These are phyloP conservation scores for Hydropotes inermis DNA, from an alignment of 2,113 vertebrate genomes.

Conservation along the genomic window DNA sequence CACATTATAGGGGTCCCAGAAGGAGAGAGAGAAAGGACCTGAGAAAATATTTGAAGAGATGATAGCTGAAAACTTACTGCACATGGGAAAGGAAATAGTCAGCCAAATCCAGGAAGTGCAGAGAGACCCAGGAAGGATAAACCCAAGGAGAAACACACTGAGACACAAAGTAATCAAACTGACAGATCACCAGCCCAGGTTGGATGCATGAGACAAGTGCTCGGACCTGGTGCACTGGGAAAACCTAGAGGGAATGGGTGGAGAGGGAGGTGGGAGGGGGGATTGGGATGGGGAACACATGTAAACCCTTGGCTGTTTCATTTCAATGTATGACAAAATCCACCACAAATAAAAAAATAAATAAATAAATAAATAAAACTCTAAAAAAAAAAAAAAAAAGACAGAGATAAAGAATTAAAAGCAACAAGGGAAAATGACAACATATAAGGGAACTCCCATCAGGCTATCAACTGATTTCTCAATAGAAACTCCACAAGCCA, in stretches of 20 bases:
- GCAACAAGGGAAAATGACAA: not conserved
- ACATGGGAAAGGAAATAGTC: not conserved
- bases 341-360: too few species aligned
- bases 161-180: not conserved
- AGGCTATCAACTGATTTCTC: not conserved
- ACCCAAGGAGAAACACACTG: not conserved
- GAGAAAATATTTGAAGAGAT: not conserved
- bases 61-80: not conserved
- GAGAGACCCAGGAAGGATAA: not conserved
- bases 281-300: too few species aligned
- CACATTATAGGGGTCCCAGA: not conserved
- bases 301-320: too few species aligned
- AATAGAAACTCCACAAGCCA: not conserved
- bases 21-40: not conserved
- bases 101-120: not conserved
- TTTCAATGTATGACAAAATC: too few species aligned
- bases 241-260: too few species aligned
- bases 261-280: too few species aligned
- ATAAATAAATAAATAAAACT: too few species aligned
- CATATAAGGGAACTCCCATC: not conserved
- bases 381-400: too few species aligned
- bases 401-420: not conserved
- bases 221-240: too few species aligned
- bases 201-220: too few species aligned
- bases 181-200: too few species aligned